Conservation (phyloP, 2,888 invertebrate species). For the Capitulum mitella region DNA sequence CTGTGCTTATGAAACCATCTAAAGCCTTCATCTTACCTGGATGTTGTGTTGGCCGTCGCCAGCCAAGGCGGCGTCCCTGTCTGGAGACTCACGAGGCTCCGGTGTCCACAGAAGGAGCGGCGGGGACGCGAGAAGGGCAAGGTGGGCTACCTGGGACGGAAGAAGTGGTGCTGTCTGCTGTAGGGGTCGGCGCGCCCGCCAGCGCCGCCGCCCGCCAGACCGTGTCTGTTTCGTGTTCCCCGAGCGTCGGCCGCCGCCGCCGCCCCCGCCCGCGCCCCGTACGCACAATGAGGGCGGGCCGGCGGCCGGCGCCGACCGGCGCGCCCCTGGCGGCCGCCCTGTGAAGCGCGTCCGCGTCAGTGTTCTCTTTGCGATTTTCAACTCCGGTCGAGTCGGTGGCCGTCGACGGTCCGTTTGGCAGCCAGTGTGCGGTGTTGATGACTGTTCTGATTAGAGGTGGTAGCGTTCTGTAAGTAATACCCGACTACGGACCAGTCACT, state of each 20-base stretch:
- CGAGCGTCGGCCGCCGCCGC: background rate
- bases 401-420: background rate
- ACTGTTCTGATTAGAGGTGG: background rate
- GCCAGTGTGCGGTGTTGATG: background rate
- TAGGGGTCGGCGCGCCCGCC: background rate
- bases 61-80: too few relatives aligned
- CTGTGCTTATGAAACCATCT: too few relatives aligned
- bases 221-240: background rate
- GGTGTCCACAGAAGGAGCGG: constrained; percentile 17
- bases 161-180: constrained; percentile 14
- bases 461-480: constrained; percentile 2
- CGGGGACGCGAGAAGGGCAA: constrained; percentile 23
- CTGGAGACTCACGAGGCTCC: too few relatives aligned
- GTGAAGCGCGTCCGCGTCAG: background rate
- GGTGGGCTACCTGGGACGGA: constrained; percentile 9
- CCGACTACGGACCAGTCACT: background rate
- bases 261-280: too few relatives aligned
- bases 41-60: too few relatives aligned
- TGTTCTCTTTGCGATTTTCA: background rate
- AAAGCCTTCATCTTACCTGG: too few relatives aligned
- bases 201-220: background rate
- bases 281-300: background rate
- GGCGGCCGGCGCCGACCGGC: background rate
- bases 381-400: background rate
- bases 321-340: background rate